Evolutionary conservation across 2,888 invertebrate genomes (phyloP).

Genomic region (Choristoneura rosaceana): DNA sequence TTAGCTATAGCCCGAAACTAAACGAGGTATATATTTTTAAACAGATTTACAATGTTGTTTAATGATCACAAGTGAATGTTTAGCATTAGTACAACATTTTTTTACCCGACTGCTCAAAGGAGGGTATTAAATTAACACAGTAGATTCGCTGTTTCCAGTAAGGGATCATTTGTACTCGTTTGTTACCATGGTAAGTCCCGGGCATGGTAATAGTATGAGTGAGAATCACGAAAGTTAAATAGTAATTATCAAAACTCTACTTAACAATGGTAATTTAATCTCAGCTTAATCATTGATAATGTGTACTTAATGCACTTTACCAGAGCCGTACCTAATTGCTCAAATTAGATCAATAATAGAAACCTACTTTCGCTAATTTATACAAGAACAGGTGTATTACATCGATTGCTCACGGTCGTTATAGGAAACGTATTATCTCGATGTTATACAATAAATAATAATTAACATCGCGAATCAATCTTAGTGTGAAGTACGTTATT

Average conservation of each 20-base stretch:
- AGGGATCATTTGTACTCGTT: too few species aligned
- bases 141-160: too few species aligned
- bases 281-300: neutral
- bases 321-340: neutral
- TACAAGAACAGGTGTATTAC: constrained; percentile 44
- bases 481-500: constrained; percentile 24
- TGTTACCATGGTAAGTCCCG: too few species aligned
- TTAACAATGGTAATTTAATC: neutral
- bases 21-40: too few species aligned
- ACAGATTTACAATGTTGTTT: too few species aligned
- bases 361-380: constrained; percentile 51
- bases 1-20: too few species aligned
- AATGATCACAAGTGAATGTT: too few species aligned
- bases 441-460: constrained; percentile 26
- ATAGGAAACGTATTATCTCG: constrained; percentile 43
- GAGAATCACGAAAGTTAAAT: too few species aligned
- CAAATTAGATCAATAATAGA: neutral
- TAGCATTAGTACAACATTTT: too few species aligned
- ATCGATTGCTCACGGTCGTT: constrained; percentile 37
- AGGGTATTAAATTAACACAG: too few species aligned
- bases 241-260: neutral
- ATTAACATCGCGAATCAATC: constrained; percentile 35
- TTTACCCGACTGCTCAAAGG: too few species aligned
- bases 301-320: neutral
- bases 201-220: too few species aligned